phyloP scores from a whole-genome alignment of 53 echinoderm and acorn worm species.

The Paelopatides confundens region DNA sequence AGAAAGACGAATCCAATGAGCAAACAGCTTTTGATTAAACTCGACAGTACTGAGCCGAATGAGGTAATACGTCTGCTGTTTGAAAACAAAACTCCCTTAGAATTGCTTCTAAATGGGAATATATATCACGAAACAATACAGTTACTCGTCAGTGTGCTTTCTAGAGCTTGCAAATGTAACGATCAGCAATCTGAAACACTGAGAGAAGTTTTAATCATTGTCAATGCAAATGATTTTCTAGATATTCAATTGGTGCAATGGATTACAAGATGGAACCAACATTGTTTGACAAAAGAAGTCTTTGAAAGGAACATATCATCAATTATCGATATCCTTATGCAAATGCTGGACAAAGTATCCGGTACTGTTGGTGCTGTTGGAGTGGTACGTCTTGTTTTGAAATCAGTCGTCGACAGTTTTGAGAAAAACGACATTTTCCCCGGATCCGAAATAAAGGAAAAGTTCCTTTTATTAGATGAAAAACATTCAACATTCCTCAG shows the following conservation, averaged over 20 bases:
- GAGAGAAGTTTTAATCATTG: background rate
- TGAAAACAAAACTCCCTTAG: constrained; percentile 23
- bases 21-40: background rate
- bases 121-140: constrained; percentile 47
- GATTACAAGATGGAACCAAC: background rate
- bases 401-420: background rate
- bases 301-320: background rate
- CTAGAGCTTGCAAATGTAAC: constrained; percentile 25
- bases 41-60: background rate
- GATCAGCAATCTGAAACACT: background rate
- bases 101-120: constrained; percentile 25
- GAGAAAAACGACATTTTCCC: background rate
- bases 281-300: background rate
- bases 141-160: constrained; percentile 40
- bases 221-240: background rate
- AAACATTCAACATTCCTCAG: constrained; percentile 14
- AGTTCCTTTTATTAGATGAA: background rate
- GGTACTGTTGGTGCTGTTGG: constrained; percentile 1
- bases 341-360: background rate
- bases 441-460: background rate
- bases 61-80: background rate
- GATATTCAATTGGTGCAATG: background rate
- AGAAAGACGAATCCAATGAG: constrained; percentile 9
- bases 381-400: background rate
- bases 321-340: background rate